These are phyloP conservation scores for Bombyx mandarina DNA, from an alignment of 1,140 invertebrate genomes.

Conservation along the genomic window DNA sequence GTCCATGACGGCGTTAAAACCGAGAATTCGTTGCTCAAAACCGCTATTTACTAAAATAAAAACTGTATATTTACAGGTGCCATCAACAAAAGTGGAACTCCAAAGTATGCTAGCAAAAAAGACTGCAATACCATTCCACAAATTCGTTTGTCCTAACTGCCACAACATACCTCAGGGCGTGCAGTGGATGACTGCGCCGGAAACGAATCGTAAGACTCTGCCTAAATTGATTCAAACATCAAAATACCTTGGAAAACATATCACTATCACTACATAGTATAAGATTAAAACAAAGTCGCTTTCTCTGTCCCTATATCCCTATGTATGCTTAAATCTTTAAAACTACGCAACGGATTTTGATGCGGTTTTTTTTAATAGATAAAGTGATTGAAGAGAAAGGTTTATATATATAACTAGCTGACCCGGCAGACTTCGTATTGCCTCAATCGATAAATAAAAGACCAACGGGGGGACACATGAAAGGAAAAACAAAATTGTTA, in stretches of 20 bases:
- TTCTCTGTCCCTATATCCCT: too few relatives aligned
- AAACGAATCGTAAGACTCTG: constrained; percentile 71
- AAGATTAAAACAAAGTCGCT: neutral
- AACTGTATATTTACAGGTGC: constrained; percentile 68
- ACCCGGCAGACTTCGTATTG: too few relatives aligned
- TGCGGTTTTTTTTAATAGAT: too few relatives aligned
- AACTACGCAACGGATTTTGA: too few relatives aligned
- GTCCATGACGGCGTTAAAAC: neutral
- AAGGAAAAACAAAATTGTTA: too few relatives aligned
- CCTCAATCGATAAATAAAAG: too few relatives aligned
- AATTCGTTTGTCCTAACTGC: constrained; percentile 89
- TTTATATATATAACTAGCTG: too few relatives aligned
- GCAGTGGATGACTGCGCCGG: constrained; percentile 83
- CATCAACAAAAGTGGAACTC: constrained; percentile 82
- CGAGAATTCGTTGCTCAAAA: too few relatives aligned
- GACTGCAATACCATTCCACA: constrained; percentile 91
- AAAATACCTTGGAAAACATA: neutral
- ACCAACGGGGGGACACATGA: too few relatives aligned
- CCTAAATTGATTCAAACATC: too few relatives aligned
- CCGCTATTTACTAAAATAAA: neutral
- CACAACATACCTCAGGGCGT: constrained; percentile 89
- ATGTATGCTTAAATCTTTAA: too few relatives aligned
- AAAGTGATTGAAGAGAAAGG: too few relatives aligned
- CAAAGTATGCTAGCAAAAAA: constrained; percentile 82
- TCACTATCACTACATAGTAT: neutral